These are phyloP conservation scores for Marasmarcha lunaedactyla DNA, from an alignment of 2,888 invertebrate species.

Conservation along the genomic window DNA sequence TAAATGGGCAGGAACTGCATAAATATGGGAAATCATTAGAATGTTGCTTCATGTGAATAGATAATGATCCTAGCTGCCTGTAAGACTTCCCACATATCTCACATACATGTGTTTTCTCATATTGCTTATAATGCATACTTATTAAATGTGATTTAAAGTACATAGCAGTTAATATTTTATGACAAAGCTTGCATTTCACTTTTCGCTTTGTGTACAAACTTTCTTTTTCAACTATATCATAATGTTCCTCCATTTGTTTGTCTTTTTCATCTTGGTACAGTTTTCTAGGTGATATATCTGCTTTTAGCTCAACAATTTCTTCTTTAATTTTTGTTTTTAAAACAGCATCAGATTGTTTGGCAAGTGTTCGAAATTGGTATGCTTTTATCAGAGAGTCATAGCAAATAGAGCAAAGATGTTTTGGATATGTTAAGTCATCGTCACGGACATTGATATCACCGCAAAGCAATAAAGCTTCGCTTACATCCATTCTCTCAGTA, in stretches of 20 bases:
- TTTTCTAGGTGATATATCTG: background rate
- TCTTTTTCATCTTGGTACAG: background rate
- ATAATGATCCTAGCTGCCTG: slow-evolving; percentile 25
- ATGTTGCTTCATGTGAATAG: slow-evolving; percentile 23
- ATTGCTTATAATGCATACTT: slow-evolving; percentile 22
- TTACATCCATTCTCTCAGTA: background rate
- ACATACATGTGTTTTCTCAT: slow-evolving; percentile 27
- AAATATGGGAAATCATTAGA: slow-evolving; percentile 15
- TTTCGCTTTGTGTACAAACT: background rate
- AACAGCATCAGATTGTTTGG: background rate
- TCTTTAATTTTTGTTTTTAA: background rate
- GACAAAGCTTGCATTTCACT: background rate
- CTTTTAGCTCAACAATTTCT: background rate
- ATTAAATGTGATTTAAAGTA: background rate
- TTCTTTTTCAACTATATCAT: background rate
- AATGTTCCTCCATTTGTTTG: background rate
- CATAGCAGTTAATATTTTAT: background rate
- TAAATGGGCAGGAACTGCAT: slow-evolving; percentile 15
- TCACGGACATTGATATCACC: background rate
- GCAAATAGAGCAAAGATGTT: background rate
- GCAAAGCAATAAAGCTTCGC: background rate
- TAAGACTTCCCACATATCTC: slow-evolving; percentile 30
- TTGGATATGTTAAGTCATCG: background rate
- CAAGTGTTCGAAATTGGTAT: background rate
- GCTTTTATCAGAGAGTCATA: background rate